These are phyloP conservation scores for Leucophenga maculata DNA, from an alignment of 2,888 invertebrate genomes.

Conservation along the genomic window DNA sequence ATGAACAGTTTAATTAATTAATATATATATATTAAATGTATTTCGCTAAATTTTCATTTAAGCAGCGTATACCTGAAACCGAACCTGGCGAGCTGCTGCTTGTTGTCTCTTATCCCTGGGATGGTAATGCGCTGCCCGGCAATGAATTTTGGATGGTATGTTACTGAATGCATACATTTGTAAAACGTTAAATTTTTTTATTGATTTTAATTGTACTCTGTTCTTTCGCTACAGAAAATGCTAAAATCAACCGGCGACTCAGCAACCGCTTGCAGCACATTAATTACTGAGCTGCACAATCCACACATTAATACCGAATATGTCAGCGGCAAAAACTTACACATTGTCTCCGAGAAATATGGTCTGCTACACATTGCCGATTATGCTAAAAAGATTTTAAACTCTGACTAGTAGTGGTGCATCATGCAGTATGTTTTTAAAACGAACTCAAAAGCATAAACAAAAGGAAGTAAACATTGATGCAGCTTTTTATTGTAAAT, in stretches of 20 bases:
- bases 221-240: conserved; percentile 56
- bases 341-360: conserved; percentile 71
- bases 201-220: not conserved
- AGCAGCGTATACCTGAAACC: conserved; percentile 44
- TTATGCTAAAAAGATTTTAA: conserved; percentile 51
- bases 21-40: too few species aligned
- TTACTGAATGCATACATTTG: not conserved
- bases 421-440: too few species aligned
- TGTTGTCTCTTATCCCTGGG: conserved; percentile 82
- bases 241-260: conserved; percentile 74
- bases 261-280: conserved; percentile 76
- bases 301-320: conserved; percentile 73
- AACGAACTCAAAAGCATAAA: too few species aligned
- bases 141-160: conserved; percentile 81
- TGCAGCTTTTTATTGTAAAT: too few species aligned
- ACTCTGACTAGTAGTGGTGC: too few species aligned
- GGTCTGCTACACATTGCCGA: conserved; percentile 68
- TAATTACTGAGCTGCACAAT: conserved; percentile 76
- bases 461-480: too few species aligned
- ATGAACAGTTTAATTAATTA: too few species aligned
- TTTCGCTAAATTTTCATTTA: not conserved
- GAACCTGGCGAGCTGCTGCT: conserved; percentile 73
- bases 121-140: conserved; percentile 81
- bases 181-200: too few species aligned
- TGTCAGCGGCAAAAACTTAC: conserved; percentile 74